Base-by-base conservation (phyloP, 2,797 vertebrate species). In the Hyperoplus immaculatus region DNA sequence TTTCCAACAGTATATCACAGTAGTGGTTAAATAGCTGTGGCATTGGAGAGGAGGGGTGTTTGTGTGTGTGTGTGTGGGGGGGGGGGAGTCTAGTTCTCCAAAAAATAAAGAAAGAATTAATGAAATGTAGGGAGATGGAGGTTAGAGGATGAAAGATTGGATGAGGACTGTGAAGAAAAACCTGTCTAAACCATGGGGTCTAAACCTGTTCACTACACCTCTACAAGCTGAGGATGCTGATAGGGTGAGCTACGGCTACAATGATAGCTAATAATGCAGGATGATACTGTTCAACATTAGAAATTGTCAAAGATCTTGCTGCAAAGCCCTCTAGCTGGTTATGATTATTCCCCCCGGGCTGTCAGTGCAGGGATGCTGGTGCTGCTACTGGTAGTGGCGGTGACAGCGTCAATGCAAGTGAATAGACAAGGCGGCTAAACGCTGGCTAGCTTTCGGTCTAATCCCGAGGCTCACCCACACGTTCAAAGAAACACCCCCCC, bases 391-490 rank as follows among this genome's bases (percentile, higher is more conserved):
- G 71, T 62, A 16, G 5, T 14, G 47, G 15, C 16, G 59, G 3
- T 69, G 69, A 70, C 80, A 75, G 81, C 39, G 9, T 60, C 80
- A 8, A 21, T 72, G 73, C 11, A 45, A 77, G 78, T 83, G 78
- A 83, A 88, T 71, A 81, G 59, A 61, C 1, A 36, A 59, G 39
- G 57, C 69, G 58, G 89, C 87, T 87, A 87, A 77, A 49, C 69
- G 51, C 11, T 42, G 58, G 88, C 79, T 88, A 87, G 83, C 87
- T 71, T 60, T 43, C 8, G 21, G 16, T 80, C 50, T 82, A 77
- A 88, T 83, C 83, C 77, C 16, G 49, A 61, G 53, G 56, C 54
- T 60, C 54, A 41, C 9, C 29, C 8, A 54, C 75, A n/a, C 45
- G 7, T 65, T 68, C 16, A 45, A 29, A 38, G 15, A 47, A 73